phyloP scores from a whole-genome alignment of 2,113 vertebrate species.

The Suncus etruscus region DNA sequence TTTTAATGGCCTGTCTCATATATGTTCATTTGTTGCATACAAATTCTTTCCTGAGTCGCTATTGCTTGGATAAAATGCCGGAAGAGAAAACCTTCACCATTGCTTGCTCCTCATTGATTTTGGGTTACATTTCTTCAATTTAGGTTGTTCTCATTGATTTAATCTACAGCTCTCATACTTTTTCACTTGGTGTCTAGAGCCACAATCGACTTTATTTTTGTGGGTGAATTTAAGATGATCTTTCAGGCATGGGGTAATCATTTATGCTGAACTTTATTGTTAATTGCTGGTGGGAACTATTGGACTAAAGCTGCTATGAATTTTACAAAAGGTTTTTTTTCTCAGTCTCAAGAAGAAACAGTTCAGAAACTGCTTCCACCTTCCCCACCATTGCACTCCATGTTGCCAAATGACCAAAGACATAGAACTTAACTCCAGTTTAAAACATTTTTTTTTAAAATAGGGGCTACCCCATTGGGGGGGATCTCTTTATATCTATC shows the following conservation, averaged over 20 bases:
- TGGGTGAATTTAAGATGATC: not conserved
- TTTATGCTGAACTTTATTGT: not conserved
- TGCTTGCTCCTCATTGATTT: conserved; percentile 69
- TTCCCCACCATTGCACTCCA: too few relatives aligned
- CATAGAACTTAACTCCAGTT: not conserved
- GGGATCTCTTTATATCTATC: not conserved
- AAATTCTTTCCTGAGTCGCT: conserved; percentile 55
- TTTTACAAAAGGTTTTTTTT: not conserved
- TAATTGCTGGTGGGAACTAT: not conserved
- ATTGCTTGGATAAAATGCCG: conserved; percentile 50
- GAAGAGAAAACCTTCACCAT: conserved; percentile 43
- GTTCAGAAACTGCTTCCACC: not conserved
- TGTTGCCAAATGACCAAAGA: not conserved
- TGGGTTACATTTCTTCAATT: conserved; percentile 27
- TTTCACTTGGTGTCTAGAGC: not conserved
- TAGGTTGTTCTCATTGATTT: conserved; percentile 49
- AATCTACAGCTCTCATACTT: not conserved
- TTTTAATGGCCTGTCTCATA: conserved; percentile 10
- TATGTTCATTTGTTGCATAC: conserved; percentile 57
- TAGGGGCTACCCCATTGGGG: too few relatives aligned
- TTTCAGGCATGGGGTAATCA: not conserved
- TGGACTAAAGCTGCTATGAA: not conserved
- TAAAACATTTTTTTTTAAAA: not conserved
- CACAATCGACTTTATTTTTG: conserved; percentile 5
- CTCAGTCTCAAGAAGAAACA: not conserved